Evolutionary conservation across 2,797 vertebrate genomes (phyloP), one percentile per base, ranked within the genome.

Genomic region (Syngnathus rostellatus): DNA sequence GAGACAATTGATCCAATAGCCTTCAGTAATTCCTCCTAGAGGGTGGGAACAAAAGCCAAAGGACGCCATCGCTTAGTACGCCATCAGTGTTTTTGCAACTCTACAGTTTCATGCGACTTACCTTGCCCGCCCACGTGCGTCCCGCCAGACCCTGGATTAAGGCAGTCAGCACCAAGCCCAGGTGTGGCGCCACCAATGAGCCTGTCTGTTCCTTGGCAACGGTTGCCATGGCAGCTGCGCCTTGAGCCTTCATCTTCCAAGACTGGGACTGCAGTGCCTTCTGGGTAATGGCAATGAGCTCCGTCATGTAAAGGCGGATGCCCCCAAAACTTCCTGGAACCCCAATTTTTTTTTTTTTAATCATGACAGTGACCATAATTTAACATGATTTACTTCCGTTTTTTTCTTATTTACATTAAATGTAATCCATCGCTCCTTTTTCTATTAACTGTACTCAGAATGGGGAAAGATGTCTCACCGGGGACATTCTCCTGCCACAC

Each of bases 161-260:
- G 0, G 95, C 94, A 0, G 85, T 90, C 8, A 99, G 87, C 70
- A 98, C 91, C 92, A 97, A 90, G 65, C 97, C 97, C 40, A 99
- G 89, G 77, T 99, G 92, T 0, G 97, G 96, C 0, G 95, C 94
- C 5, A 93, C 92, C 66, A 99, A 81, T 0, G 94, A 95, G 66
- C 95, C 92, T 0, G 94, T 94, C 74, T 99, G 95, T 71, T 93
- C 91, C 81, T 94, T 97, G 67, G 97, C 96, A 77, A 98, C 93
- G 0, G 95, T 96, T 68, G 96, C 93, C 94, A 99, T 98, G 78
- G 95, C 93, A 80, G 93, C 85, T 16, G 96, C 97, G 69, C 95
- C 97, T 81, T 99, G 97, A 23, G 97, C 94, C 84, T 99, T 99
- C 95, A 98, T 98, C 87, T 96, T 99, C 97, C 97, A 99, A 60